These are phyloP conservation scores for Notamacropus eugenii DNA, from an alignment of 2,797 vertebrate genomes.

Conservation along the genomic window DNA sequence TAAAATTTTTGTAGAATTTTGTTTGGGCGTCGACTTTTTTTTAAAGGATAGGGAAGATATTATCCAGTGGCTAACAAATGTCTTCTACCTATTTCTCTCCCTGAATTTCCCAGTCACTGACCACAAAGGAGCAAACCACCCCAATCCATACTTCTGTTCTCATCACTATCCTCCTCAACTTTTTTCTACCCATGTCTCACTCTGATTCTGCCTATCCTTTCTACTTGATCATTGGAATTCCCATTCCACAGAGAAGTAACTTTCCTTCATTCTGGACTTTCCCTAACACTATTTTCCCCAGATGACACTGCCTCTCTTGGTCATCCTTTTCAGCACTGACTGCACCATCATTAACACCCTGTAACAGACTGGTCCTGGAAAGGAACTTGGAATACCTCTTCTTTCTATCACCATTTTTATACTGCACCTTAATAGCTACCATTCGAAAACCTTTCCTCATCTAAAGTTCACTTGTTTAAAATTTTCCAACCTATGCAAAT, in stretches of 20 bases:
- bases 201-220: no score
- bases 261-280: background rate
- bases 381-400: no score
- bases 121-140: background rate
- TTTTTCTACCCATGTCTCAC: no score
- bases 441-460: no score
- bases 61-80: background rate
- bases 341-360: background rate
- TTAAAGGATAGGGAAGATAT: background rate
- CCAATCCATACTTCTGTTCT: no score
- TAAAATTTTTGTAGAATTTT: background rate
- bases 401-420: no score
- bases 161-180: no score
- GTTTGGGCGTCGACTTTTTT: background rate
- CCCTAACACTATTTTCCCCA: background rate
- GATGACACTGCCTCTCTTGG: background rate
- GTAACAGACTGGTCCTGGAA: background rate
- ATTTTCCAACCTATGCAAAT: background rate
- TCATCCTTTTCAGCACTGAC: background rate
- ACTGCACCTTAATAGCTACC: no score
- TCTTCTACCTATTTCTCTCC: background rate
- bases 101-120: background rate
- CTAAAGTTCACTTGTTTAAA: background rate
- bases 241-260: background rate
- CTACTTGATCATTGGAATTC: no score